Evolutionary conservation across 2,888 invertebrate genomes (phyloP).

Genomic region (Pyrocoelia pectoralis): DNA sequence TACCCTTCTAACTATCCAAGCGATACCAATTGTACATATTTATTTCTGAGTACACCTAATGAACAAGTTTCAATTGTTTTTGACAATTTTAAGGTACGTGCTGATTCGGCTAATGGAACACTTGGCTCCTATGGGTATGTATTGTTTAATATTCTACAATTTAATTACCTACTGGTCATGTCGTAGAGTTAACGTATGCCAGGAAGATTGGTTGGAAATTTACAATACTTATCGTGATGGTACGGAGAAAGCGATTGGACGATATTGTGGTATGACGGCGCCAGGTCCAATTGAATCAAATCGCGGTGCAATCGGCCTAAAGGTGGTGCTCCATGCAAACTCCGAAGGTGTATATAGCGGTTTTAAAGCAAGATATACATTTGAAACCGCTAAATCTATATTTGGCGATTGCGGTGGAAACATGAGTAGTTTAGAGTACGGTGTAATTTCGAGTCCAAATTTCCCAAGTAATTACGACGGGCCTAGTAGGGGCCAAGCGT

Average conservation of each 20-base stretch:
- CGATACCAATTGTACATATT: constrained; percentile 92
- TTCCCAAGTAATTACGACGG: constrained; percentile 91
- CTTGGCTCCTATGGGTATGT: constrained; percentile 77
- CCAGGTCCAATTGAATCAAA: constrained; percentile 96
- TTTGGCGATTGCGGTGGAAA: constrained; percentile 94
- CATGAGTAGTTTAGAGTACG: constrained; percentile 84
- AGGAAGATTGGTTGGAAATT: constrained; percentile 94
- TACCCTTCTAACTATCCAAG: constrained; percentile 98
- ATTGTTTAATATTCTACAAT: not conserved
- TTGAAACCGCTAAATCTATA: constrained; percentile 86
- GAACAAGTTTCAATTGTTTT: constrained; percentile 92
- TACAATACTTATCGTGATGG: constrained; percentile 88
- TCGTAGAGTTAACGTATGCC: constrained; percentile 76
- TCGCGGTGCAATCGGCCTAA: constrained; percentile 85
- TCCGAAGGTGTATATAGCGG: constrained; percentile 89
- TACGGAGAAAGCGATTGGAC: constrained; percentile 83
- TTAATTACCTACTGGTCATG: not conserved
- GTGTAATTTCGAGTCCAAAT: constrained; percentile 87
- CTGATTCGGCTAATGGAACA: constrained; percentile 81
- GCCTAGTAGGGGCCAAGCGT: constrained; percentile 79
- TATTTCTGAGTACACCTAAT: constrained; percentile 84
- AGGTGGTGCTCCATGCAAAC: constrained; percentile 89
- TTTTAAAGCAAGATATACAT: constrained; percentile 95
- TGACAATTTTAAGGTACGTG: constrained; percentile 89
- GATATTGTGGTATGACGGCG: constrained; percentile 90